Conservation (phyloP, 2,888 invertebrate genomes). For the Drosophila pseudotalamancana region DNA sequence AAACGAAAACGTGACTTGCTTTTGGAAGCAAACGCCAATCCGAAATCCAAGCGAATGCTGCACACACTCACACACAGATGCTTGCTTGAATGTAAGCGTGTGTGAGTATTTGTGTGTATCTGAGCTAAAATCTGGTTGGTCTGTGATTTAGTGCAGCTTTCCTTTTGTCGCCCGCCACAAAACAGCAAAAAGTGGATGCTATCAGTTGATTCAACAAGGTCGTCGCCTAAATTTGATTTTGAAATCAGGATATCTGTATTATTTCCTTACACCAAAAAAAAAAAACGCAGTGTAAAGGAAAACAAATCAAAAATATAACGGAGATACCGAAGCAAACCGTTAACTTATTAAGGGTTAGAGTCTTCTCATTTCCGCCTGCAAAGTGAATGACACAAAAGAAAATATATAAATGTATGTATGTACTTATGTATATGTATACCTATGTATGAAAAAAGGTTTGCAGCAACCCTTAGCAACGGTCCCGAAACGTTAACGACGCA, state of each 20-base stretch:
- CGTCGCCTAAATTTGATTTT: conserved; percentile 62
- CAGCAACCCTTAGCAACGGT: conserved; percentile 49
- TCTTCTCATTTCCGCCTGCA: conserved; percentile 37
- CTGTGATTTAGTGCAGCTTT: conserved; percentile 67
- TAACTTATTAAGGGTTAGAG: conserved; percentile 62
- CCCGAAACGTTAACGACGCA: neutral
- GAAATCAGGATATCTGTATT: conserved; percentile 72
- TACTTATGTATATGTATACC: too few relatives aligned
- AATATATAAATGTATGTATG: conserved; percentile 4
- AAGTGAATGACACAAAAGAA: conserved; percentile 17
- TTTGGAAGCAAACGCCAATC: conserved; percentile 41
- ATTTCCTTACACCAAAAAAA: conserved; percentile 33
- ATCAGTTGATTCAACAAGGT: conserved; percentile 67
- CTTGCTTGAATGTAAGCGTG: neutral
- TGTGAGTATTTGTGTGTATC: conserved; percentile 13
- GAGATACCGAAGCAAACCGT: conserved; percentile 25
- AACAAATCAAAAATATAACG: conserved; percentile 12
- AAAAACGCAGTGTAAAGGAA: too few relatives aligned
- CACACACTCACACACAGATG: conserved; percentile 15
- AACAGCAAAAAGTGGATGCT: conserved; percentile 25
- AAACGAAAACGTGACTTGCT: conserved; percentile 79
- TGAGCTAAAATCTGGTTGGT: conserved; percentile 50
- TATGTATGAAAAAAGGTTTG: too few relatives aligned
- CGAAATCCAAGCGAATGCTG: conserved; percentile 20
- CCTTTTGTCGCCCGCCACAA: conserved; percentile 41